A percentile compares a stretch with the other conserved stretches of the same genome.
Evolutionary conservation across 2,797 vertebrate genomes (phyloP).

Genomic region (Petrocephalus sullivani): DNA sequence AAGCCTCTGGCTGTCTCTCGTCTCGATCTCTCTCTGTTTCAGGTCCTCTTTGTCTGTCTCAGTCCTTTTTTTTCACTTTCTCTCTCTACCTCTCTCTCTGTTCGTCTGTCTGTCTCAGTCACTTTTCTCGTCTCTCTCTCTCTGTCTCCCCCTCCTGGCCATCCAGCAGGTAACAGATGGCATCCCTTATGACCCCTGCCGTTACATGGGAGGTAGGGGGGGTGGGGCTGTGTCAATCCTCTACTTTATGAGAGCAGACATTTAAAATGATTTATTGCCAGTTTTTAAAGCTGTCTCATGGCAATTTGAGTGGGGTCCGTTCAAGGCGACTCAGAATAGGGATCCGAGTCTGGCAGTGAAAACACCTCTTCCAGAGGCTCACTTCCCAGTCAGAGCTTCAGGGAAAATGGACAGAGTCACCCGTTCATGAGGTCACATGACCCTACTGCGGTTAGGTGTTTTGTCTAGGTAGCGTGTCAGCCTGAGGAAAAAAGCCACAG

Average conservation of each 20-base stretch:
- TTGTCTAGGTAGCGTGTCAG: not conserved
- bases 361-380: conserved; percentile 26
- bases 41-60: not conserved
- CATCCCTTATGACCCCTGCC: conserved; percentile 52
- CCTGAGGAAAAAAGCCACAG: not conserved
- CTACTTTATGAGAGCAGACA: not conserved
- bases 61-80: not conserved
- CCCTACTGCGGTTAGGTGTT: conserved; percentile 31
- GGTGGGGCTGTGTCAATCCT: conserved; percentile 25
- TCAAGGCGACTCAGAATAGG: conserved; percentile 37
- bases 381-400: not conserved
- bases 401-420: not conserved
- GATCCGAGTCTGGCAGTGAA: conserved; percentile 37
- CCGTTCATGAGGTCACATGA: conserved; percentile 17
- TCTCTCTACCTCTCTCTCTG: too few species aligned
- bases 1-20: not conserved
- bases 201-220: not conserved
- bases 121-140: not conserved
- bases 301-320: conserved; percentile 38
- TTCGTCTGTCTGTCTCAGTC: too few species aligned
- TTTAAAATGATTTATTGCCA: conserved; percentile 54
- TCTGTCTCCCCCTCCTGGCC: conserved; percentile 53
- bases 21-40: not conserved
- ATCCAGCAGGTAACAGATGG: conserved; percentile 45
- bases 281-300: conserved; percentile 51